Evolutionary conservation across 2,888 invertebrate genomes (phyloP), one percentile per base, ranked within the genome.

Genomic region (Lochmaea crataegi): DNA sequence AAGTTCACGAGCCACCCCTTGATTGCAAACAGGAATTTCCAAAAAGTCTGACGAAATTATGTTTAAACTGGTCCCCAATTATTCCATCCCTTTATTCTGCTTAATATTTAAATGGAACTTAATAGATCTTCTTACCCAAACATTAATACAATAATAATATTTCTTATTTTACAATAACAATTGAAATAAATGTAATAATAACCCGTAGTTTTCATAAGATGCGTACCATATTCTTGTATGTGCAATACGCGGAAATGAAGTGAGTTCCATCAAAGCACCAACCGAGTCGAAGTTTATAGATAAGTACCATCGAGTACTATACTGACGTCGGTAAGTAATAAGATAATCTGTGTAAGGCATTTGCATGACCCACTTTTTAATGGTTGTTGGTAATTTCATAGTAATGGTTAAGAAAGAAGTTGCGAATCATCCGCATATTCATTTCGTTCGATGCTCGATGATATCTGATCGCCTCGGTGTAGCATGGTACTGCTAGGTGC

Each of bases 391-490:
- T 76, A 79, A 79, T 76, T 73, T 72, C 74, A 75, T 73, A 72
- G 73, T 77, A 74, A 75, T 73, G 74, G 74, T 77, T 75, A 76
- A 75, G 77, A 80, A 80, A 80, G 78, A 80, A 78, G 76, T 81
- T 81, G 77, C 80, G 79, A 81, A 81, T 80, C 79, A 81, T 81
- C 81, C 79, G 81, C 79, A 80, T n/a, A n/a, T 81, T 81, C 78
- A 78, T 79, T 81, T 74, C 74, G 75, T 74, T 77, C 22, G 65
- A 65, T 65, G 75, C 73, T 77, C 22, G 65, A 65, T 65, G 12
- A n/a, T 65, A 65, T 65, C 65, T 42, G 64, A 64, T 48, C 51
- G 51, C 3, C 51, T 53, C 53, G 18, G 53, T 53, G 16, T 18
- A 32, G 60, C 60, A 60, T n/a, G 60, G 65, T 65, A 48, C 65